These are phyloP conservation scores for Trachymyrmex cornetzi DNA, from an alignment of 1,140 invertebrate genomes.

Conservation along the genomic window DNA sequence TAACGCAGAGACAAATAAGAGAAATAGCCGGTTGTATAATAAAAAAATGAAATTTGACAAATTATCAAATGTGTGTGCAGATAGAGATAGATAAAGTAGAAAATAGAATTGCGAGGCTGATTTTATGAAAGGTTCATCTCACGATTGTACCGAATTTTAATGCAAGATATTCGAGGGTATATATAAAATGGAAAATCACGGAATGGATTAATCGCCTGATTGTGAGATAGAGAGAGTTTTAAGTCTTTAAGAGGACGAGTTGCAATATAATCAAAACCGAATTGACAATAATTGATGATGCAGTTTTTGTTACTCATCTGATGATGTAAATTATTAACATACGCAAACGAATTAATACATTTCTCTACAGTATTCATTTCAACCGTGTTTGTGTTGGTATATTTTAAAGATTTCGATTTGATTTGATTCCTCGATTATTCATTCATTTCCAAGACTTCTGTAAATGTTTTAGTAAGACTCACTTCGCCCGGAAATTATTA, in stretches of 20 bases:
- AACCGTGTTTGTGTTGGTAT: neutral
- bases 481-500: slow-evolving; percentile 1
- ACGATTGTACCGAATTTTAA: slow-evolving; percentile 46
- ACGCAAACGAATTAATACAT: neutral
- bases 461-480: neutral
- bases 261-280: slow-evolving; percentile 35
- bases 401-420: slow-evolving; percentile 16
- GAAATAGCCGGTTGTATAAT: neutral
- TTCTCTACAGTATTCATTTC: neutral
- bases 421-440: slow-evolving; percentile 48
- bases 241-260: neutral
- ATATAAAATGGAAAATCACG: slow-evolving; percentile 65
- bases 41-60: neutral
- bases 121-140: slow-evolving; percentile 60
- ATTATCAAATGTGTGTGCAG: neutral
- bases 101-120: neutral
- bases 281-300: slow-evolving; percentile 7
- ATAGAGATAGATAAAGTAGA: too few relatives aligned
- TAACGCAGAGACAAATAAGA: neutral
- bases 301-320: neutral
- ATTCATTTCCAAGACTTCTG: slow-evolving; percentile 8
- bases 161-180: slow-evolving; percentile 67
- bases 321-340: slow-evolving; percentile 2
- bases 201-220: slow-evolving; percentile 62
- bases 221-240: neutral